Percentiles rank a stretch among this genome's conserved stretches.
These are phyloP conservation scores for Dunckerocampus dactyliophorus DNA, from an alignment of 2,113 vertebrate genomes.

Conservation along the genomic window DNA sequence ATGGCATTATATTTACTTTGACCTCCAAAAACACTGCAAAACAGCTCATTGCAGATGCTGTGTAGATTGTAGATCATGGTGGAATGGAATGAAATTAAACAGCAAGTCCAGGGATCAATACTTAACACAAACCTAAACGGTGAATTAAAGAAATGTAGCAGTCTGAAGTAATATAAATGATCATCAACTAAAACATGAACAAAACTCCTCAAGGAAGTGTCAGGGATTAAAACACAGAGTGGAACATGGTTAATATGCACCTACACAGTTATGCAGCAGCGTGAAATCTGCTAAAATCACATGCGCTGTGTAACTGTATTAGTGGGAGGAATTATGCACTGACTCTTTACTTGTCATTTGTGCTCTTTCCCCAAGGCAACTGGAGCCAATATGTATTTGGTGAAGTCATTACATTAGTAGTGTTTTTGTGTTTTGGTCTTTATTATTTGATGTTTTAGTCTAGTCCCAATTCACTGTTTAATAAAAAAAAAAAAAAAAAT, in stretches of 20 bases:
- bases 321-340: conserved; percentile 60
- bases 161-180: neutral
- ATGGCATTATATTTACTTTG: conserved; percentile 58
- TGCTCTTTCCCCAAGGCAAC: conserved; percentile 45
- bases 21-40: conserved; percentile 24
- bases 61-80: conserved; percentile 18
- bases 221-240: conserved; percentile 44
- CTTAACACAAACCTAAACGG: conserved; percentile 8
- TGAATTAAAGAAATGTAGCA: too few species aligned
- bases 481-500: conserved; percentile 38
- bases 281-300: conserved; percentile 46
- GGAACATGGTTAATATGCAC: conserved; percentile 56
- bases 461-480: conserved; percentile 29
- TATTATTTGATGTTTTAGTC: conserved; percentile 60
- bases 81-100: conserved; percentile 26
- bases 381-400: conserved; percentile 65
- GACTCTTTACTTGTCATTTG: conserved; percentile 53
- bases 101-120: conserved; percentile 22
- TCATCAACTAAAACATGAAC: neutral
- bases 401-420: conserved; percentile 62
- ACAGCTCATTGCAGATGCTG: conserved; percentile 28
- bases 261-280: conserved; percentile 46
- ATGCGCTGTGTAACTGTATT: conserved; percentile 40
- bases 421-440: conserved; percentile 53
- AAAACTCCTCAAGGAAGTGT: neutral